Conservation (phyloP, 2,888 invertebrate species). For the Pristionchus japonicus region DNA sequence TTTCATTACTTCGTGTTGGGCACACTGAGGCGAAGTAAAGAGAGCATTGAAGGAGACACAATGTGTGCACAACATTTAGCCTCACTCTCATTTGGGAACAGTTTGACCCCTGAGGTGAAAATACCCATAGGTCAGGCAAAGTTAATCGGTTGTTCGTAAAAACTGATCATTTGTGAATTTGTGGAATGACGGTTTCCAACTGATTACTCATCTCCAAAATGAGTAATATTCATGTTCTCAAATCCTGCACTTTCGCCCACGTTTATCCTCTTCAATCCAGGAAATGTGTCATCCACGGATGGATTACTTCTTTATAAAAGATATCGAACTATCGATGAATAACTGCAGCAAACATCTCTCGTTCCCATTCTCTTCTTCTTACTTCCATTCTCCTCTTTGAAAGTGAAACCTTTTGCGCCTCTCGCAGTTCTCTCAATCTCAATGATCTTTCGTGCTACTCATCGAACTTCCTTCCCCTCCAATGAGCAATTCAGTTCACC, state of each 20-base stretch:
- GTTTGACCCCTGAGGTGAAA: no score
- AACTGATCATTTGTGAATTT: no score
- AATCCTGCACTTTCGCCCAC: not conserved
- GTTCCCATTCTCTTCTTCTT: no score
- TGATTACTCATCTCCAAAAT: not conserved
- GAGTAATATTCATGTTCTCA: no score
- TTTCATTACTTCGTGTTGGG: no score
- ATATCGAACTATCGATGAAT: not conserved
- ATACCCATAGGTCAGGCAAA: no score
- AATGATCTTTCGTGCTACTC: slow-evolving; percentile 25
- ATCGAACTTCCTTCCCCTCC: slow-evolving; percentile 3
- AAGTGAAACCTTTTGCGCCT: slow-evolving; percentile 20
- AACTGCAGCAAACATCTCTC: not conserved
- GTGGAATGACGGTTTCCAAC: no score
- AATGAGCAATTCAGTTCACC: not conserved
- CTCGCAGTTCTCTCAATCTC: slow-evolving; percentile 1
- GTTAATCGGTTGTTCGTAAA: no score
- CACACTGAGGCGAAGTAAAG: no score
- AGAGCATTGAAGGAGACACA: no score
- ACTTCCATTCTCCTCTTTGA: not conserved
- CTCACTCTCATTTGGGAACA: no score
- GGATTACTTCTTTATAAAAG: not conserved
- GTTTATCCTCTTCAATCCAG: not conserved
- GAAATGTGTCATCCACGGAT: not conserved
- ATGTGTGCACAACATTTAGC: no score